These are phyloP conservation scores for Empidonax traillii DNA, from an alignment of 2,113 vertebrate species.

Conservation along the genomic window DNA sequence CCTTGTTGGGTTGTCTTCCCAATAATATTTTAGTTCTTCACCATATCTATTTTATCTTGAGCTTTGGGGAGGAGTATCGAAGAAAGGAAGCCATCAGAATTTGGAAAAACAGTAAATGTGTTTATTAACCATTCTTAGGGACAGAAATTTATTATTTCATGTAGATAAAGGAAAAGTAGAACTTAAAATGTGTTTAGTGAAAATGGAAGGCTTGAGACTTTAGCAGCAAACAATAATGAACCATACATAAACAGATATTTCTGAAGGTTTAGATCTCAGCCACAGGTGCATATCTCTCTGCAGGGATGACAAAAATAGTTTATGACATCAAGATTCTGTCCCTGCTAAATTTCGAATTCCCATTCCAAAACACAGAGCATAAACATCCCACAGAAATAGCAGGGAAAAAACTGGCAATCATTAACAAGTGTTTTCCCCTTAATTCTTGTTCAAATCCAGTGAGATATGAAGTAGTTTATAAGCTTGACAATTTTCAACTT, in stretches of 20 bases:
- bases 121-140: neutral
- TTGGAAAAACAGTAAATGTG: neutral
- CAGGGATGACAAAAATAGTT: neutral
- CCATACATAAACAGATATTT: neutral
- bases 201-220: neutral
- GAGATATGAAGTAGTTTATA: neutral
- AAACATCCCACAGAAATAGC: neutral
- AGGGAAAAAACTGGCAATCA: neutral
- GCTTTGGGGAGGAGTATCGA: neutral
- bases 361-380: neutral
- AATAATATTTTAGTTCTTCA: neutral
- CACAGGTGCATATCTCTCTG: neutral
- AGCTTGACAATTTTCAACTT: neutral
- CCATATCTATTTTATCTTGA: neutral
- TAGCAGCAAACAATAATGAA: neutral
- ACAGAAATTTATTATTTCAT: neutral
- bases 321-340: neutral
- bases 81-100: neutral
- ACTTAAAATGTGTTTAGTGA: neutral
- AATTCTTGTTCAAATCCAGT: neutral
- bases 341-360: neutral
- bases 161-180: neutral
- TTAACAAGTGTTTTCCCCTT: neutral
- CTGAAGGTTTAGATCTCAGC: neutral
- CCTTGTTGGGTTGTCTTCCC: neutral